Conservation (phyloP, 2,888 invertebrate genomes). For the Chrysolina oricalcia region DNA sequence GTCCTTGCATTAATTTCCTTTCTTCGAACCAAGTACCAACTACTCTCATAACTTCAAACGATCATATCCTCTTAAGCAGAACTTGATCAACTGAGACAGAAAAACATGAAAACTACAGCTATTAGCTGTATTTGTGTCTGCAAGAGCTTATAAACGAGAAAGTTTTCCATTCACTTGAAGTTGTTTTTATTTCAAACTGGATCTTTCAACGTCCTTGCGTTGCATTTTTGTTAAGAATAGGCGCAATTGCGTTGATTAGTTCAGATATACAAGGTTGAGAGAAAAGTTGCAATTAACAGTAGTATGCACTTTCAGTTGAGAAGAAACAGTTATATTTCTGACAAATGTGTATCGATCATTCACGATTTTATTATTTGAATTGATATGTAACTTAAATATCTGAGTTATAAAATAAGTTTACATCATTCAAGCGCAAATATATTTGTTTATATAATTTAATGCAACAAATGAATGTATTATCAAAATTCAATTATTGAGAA, state of each 20-base stretch:
- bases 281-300: neutral
- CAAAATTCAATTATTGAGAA: too few species aligned
- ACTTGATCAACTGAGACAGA: neutral
- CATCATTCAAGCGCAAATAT: too few species aligned
- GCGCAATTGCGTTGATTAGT: constrained; percentile 17
- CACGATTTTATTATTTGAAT: too few species aligned
- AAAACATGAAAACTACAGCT: constrained; percentile 31
- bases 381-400: too few species aligned
- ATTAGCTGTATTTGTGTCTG: constrained; percentile 34
- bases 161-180: constrained; percentile 56
- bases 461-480: too few species aligned
- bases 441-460: too few species aligned
- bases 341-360: too few species aligned
- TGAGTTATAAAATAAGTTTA: too few species aligned
- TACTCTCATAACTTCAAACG: neutral
- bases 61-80: constrained; percentile 2
- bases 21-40: too few species aligned
- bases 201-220: constrained; percentile 64
- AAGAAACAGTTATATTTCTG: too few species aligned
- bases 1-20: too few species aligned
- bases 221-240: constrained; percentile 39
- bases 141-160: constrained; percentile 55
- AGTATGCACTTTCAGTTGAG: neutral
- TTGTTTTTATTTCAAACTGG: constrained; percentile 58
- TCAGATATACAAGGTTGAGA: constrained; percentile 7